Percentiles rank a stretch among this genome's conserved stretches.
Conservation (phyloP, 1,140 invertebrate species). For the Penaeus vannamei region DNA sequence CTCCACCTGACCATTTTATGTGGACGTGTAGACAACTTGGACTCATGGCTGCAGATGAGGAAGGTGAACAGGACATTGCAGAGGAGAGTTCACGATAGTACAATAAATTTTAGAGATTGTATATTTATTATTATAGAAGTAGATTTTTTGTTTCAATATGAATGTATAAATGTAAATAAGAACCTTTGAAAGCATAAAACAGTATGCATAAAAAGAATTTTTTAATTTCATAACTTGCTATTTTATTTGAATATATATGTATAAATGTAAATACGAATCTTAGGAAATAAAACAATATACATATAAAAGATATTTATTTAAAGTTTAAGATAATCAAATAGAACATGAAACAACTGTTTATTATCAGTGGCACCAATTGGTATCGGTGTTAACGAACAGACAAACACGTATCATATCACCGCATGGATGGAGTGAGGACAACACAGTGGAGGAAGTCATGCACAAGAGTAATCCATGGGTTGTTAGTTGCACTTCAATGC, state of each 20-base stretch:
- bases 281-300: not conserved
- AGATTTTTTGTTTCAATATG: too few species aligned
- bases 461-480: not conserved
- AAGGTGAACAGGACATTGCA: too few species aligned
- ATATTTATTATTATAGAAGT: too few species aligned
- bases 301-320: constrained; percentile 40
- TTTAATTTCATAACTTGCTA: too few species aligned
- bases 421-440: constrained; percentile 40
- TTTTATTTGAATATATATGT: not conserved
- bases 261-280: not conserved
- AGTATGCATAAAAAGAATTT: too few species aligned
- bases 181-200: too few species aligned
- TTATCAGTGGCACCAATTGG: constrained; percentile 45
- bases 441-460: not conserved
- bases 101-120: too few species aligned
- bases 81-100: too few species aligned
- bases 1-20: constrained; percentile 37
- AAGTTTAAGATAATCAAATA: constrained; percentile 41
- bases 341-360: constrained; percentile 35
- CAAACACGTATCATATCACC: constrained; percentile 4
- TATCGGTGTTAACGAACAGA: constrained; percentile 23
- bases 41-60: not conserved
- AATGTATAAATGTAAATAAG: too few species aligned
- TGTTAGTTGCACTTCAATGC: not conserved
- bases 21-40: constrained; percentile 46